These are phyloP conservation scores for Coregonus sp. DNA, from an alignment of 2,797 vertebrate species.

Conservation along the genomic window DNA sequence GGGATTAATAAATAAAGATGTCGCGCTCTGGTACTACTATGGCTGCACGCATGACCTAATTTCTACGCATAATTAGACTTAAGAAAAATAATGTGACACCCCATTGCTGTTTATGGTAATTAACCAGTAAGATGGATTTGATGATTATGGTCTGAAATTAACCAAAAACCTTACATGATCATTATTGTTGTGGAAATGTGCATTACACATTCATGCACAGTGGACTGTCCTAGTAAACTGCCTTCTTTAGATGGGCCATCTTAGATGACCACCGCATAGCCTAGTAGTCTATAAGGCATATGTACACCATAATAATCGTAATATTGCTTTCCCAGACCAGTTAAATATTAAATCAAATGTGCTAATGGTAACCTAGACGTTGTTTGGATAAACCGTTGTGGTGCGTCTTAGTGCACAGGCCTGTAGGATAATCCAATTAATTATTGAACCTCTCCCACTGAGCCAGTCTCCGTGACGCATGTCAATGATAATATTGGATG, in stretches of 20 bases:
- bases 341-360: not conserved
- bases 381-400: not conserved
- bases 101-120: not conserved
- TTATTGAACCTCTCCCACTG: constrained; percentile 3
- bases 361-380: not conserved
- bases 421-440: constrained; percentile 2
- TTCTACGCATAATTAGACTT: not conserved
- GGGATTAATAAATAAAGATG: not conserved
- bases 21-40: not conserved
- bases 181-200: not conserved
- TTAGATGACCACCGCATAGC: not conserved
- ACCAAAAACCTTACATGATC: not conserved
- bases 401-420: not conserved
- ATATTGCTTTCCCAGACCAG: not conserved
- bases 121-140: not conserved
- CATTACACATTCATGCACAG: not conserved
- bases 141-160: not conserved
- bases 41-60: constrained; percentile 2
- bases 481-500: constrained; percentile 13
- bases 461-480: not conserved
- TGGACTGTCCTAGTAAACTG: not conserved
- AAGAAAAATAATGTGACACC: not conserved
- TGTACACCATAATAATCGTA: not conserved
- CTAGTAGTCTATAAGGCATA: not conserved
- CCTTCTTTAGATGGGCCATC: not conserved